These are phyloP conservation scores for Sebastes nivosus DNA, from an alignment of 2,797 vertebrate species.

Conservation along the genomic window DNA sequence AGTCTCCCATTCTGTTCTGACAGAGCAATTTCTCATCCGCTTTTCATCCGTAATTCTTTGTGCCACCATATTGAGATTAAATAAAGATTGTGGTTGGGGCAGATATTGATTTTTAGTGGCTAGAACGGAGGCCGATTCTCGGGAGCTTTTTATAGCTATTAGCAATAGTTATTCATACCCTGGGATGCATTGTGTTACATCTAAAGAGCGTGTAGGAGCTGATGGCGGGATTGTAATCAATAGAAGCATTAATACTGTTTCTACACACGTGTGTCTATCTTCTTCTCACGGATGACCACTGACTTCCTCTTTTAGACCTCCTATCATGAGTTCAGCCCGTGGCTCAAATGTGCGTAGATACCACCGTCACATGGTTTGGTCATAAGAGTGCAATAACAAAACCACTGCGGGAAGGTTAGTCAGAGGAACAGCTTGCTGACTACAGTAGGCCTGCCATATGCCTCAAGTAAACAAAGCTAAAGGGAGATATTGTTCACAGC, in stretches of 20 bases:
- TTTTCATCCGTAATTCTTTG: slow-evolving; percentile 67
- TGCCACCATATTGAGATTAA: slow-evolving; percentile 74
- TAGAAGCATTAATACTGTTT: slow-evolving; percentile 70
- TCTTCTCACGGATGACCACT: slow-evolving; percentile 33
- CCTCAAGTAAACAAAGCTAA: slow-evolving; percentile 73
- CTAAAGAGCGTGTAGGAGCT: slow-evolving; percentile 59
- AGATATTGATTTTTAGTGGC: slow-evolving; percentile 79
- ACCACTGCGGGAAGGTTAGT: slow-evolving; percentile 43
- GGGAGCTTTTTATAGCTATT: slow-evolving; percentile 81
- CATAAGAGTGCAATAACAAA: slow-evolving; percentile 38
- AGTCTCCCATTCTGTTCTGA: slow-evolving; percentile 19
- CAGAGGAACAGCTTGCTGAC: slow-evolving; percentile 66
- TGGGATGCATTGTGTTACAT: slow-evolving; percentile 80
- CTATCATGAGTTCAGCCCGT: slow-evolving; percentile 46
- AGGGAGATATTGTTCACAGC: slow-evolving; percentile 67
- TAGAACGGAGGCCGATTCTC: slow-evolving; percentile 67
- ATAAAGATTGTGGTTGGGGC: slow-evolving; percentile 76
- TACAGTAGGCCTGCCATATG: slow-evolving; percentile 71
- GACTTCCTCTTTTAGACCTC: slow-evolving; percentile 38
- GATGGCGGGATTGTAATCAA: slow-evolving; percentile 75
- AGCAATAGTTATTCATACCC: slow-evolving; percentile 78
- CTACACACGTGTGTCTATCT: slow-evolving; percentile 9
- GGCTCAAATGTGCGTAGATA: slow-evolving; percentile 22
- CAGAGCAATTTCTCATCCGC: slow-evolving; percentile 54
- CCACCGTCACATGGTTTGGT: slow-evolving; percentile 52